Base-by-base conservation (phyloP, 2,113 vertebrate genomes). In the Cyprinodon brontotheroides region DNA sequence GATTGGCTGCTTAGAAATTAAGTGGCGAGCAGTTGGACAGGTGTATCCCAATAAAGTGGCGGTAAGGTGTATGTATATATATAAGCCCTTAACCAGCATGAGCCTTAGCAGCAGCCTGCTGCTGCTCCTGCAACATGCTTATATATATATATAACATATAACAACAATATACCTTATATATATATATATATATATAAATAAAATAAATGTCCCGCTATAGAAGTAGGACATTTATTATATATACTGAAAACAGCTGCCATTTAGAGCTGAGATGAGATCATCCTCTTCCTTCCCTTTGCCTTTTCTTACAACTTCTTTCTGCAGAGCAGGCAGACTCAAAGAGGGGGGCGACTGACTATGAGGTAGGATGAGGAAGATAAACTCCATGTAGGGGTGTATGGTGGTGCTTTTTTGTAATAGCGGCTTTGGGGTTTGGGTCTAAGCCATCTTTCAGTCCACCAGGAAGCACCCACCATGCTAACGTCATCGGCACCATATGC, bases 401-500 rank as follows among this genome's bases (percentile, higher is more conserved):
- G 4, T n/a, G 50, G 6, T n/a, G 17, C 9, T 45, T 2, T 8
- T 45, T 45, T 53, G 48, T 20, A 17, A n/a, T n/a, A 11, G 2
- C 8, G 41, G 37, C 11, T 50, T 57, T 11, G 61, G 64, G 75
- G 78, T 61, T 73, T 38, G 68, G 65, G 66, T 37, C 63, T 61
- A 77, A 72, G 78, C 78, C 61, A 50, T 45, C 48, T 57, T 69
- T 14, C 36, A 38, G 43, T 68, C 71, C 50, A 38, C 81, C 80
- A 79, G 75, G 70, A 73, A 79, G 47, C 36, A 84, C 75, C 68
- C 61, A 70, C 75, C 71, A 12, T 36, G 13, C 37, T 45, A 76
- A 72, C 64, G 66, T 88, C 81, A 83, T 22, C 41, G 67, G 67
- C 59, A 17, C 86, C 84, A 81, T 78, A 89, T 85, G 83, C 75